A percentile compares a stretch with the other conserved stretches of the same genome.
Conservation (phyloP, 2,113 vertebrate genomes). For the Serilophus lunatus region DNA sequence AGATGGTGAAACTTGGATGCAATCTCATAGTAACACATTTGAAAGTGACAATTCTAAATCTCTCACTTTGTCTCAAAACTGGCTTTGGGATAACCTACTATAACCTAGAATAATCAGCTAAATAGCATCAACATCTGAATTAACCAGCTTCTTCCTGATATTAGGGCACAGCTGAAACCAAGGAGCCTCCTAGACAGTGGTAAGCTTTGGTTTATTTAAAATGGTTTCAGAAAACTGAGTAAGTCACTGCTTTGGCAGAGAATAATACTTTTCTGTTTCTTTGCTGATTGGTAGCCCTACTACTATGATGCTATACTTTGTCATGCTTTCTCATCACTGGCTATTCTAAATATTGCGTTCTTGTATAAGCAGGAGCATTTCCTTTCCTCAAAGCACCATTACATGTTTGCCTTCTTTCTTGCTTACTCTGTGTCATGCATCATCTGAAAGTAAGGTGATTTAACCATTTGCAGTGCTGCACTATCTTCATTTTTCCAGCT, state of each 20-base stretch:
- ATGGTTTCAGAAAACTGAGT: not conserved
- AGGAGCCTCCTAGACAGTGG: not conserved
- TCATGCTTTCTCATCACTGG: not conserved
- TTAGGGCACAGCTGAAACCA: not conserved
- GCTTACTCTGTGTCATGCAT: fast-evolving
- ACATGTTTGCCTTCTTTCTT: not conserved
- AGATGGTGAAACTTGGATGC: slow-evolving; percentile 50
- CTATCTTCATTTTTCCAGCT: not conserved
- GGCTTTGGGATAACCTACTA: not conserved
- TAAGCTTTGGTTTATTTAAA: not conserved
- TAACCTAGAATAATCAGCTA: not conserved
- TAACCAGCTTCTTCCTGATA: not conserved
- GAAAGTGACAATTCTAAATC: slow-evolving; percentile 24
- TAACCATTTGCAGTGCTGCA: not conserved
- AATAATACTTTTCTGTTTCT: not conserved
- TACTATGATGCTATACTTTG: not conserved
- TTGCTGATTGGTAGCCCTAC: not conserved
- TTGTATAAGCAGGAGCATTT: not conserved
- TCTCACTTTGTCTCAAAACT: slow-evolving; percentile 43
- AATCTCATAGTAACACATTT: slow-evolving; percentile 51
- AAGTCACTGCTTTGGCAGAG: not conserved
- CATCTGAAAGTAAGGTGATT: not conserved
- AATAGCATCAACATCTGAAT: not conserved
- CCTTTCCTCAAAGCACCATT: not conserved
- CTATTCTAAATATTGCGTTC: not conserved